These are phyloP conservation scores for Gorsachius magnificus DNA, from an alignment of 2,797 vertebrate genomes.

Conservation along the genomic window DNA sequence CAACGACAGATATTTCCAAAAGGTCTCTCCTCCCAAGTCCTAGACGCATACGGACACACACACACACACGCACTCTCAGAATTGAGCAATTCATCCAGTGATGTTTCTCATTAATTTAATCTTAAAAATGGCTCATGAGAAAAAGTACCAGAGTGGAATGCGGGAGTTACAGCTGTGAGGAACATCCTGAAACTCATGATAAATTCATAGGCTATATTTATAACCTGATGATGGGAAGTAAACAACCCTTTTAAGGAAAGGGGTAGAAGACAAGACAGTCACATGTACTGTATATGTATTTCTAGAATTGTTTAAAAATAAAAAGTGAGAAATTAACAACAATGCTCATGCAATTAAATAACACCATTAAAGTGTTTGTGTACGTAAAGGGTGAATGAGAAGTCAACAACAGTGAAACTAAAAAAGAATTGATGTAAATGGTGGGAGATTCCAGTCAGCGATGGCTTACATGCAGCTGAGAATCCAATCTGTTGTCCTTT, in stretches of 20 bases:
- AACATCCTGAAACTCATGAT: not conserved
- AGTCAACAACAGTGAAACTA: not conserved
- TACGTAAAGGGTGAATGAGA: not conserved
- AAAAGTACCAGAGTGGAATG: not conserved
- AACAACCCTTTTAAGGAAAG: not conserved
- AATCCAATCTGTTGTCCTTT: not conserved
- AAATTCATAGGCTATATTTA: not conserved
- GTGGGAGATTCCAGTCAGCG: not conserved
- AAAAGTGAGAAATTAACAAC: constrained; percentile 23
- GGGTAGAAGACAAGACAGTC: not conserved
- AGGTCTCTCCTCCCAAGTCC: not conserved
- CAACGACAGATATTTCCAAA: constrained; percentile 32
- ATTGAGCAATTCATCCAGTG: constrained; percentile 23
- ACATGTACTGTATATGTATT: not conserved
- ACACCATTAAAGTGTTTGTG: not conserved
- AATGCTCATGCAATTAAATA: constrained; percentile 2
- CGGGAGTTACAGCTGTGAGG: not conserved
- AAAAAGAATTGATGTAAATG: not conserved
- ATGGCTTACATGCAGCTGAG: not conserved
- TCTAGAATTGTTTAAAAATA: constrained; percentile 39
- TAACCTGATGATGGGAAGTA: not conserved
- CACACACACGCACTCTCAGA: not conserved
- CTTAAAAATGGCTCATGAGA: constrained; percentile 23
- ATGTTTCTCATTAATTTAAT: constrained; percentile 54
- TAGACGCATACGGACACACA: accelerated